Percentiles rank a stretch among this genome's conserved stretches.
phyloP scores from a whole-genome alignment of 2,113 vertebrate species.

The Odocoileus virginianus region DNA sequence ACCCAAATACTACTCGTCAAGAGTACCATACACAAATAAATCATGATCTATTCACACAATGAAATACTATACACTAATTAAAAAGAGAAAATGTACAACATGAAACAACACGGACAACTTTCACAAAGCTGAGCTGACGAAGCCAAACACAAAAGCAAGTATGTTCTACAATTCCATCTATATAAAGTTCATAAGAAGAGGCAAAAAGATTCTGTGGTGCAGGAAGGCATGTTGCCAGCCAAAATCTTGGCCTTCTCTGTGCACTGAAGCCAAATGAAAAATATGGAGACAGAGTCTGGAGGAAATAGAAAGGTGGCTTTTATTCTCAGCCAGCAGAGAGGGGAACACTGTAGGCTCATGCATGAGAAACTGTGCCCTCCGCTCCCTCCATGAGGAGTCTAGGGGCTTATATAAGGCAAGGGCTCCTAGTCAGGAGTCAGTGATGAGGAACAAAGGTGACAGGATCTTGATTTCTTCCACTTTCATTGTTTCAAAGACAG shows the following conservation, averaged over 20 bases:
- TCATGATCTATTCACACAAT: neutral
- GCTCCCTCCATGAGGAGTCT: neutral
- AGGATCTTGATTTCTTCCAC: neutral
- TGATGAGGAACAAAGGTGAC: neutral
- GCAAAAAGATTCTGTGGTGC: neutral
- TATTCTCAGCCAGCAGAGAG: neutral
- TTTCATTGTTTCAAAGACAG: neutral
- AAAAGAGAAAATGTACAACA: neutral
- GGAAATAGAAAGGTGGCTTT: neutral
- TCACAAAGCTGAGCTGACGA: neutral
- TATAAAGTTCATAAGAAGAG: neutral
- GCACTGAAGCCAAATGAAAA: neutral
- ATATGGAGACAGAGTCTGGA: neutral
- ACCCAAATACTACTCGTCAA: too few relatives aligned
- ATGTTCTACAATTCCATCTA: neutral
- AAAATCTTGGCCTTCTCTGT: neutral
- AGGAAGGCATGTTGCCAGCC: neutral
- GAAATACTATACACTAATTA: neutral
- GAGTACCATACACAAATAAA: neutral
- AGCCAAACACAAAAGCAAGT: neutral
- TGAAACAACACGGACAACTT: neutral
- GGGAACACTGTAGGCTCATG: neutral
- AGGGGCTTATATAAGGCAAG: neutral
- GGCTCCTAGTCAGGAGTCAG: neutral
- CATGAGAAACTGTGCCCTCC: neutral